A percentile compares a stretch with the other conserved stretches of the same genome.
These are phyloP conservation scores for Mormyrus lacerda DNA, from an alignment of 2,113 vertebrate genomes.

Conservation along the genomic window DNA sequence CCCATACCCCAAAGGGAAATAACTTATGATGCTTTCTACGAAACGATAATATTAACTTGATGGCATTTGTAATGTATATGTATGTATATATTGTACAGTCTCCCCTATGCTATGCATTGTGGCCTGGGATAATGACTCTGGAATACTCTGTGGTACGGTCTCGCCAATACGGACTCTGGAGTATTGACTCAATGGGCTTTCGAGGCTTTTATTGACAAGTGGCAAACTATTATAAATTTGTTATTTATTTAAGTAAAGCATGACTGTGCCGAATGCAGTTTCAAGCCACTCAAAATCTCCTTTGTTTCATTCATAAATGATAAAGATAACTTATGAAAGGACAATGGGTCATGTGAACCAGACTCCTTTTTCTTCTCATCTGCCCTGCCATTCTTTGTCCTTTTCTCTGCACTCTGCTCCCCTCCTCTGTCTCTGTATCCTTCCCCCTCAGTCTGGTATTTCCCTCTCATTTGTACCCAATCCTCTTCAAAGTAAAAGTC, in stretches of 20 bases:
- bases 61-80: background rate
- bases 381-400: background rate
- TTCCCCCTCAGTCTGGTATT: background rate
- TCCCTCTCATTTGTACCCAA: background rate
- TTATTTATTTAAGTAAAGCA: background rate
- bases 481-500: background rate
- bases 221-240: background rate
- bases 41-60: background rate
- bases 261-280: background rate
- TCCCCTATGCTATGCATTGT: background rate
- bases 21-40: background rate
- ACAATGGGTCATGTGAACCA: background rate
- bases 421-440: background rate
- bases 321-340: background rate
- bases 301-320: background rate
- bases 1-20: background rate
- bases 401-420: background rate
- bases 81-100: background rate
- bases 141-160: background rate
- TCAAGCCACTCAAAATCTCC: background rate
- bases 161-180: background rate
- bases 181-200: background rate
- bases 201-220: background rate
- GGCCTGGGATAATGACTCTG: background rate
- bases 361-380: background rate